Base-by-base conservation (phyloP, 2,888 invertebrate genomes). In the Himalopsyche japonica region DNA sequence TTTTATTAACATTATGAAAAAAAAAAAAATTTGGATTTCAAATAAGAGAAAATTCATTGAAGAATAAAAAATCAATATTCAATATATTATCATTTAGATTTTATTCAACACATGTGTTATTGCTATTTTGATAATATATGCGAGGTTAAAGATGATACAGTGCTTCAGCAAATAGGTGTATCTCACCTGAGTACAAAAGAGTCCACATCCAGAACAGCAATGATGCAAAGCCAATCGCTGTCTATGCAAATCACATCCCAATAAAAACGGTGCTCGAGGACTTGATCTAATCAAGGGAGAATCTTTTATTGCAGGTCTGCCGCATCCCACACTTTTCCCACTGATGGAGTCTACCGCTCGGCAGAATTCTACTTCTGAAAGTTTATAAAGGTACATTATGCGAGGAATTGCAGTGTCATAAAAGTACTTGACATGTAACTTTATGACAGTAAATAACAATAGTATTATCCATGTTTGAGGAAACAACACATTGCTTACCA, bases 181-280 rank as follows among this genome's bases (percentile, higher is more conserved):
- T 87, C 87, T 88, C 1, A 96, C 96, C 94, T 97, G 97, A 7
- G 97, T 95, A 89, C 98, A 98, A 90, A 97, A 98, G 81, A 97
- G 91, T 7, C 98, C 97, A 90, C 98, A 98, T 0, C 95, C 95
- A 0, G 98, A 96, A 89, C 98, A 98, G 90, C 97, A 97, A 90
- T 97, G 97, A 90, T 98, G 98, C 49, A 94, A 91, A 18, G 94
- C 91, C 85, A 98, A 91, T 85, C 97, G 94, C 88, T 95, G 94
- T 85, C 94, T 93, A 90, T 98, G 98, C 88, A 95, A 93, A 79
- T 94, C 93, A 89, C 98, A 98, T 32, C 96, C 92, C 24, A 96
- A 94, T 89, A 96, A 93, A 90, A 95, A 98, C 12, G 97, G 97
- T 80, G 97, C 94, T 76, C 95, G 92, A 4, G 94, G 93, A 34